Evolutionary conservation across 2,113 vertebrate genomes (phyloP).

Genomic region (Motacilla tschutschensis): DNA sequence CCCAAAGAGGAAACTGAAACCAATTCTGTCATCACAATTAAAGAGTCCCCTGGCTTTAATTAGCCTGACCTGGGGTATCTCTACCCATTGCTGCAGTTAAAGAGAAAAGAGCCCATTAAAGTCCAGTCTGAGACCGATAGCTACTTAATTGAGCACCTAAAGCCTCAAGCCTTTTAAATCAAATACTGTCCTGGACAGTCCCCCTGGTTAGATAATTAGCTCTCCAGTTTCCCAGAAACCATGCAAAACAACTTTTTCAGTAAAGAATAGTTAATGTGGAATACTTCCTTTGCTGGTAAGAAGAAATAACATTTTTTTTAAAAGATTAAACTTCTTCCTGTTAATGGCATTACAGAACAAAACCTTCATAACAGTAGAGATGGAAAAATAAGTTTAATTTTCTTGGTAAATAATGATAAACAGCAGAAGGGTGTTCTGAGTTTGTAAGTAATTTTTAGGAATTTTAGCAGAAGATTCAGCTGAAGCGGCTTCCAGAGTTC

Average conservation of each 20-base stretch:
- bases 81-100: conserved; percentile 86
- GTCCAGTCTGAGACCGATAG: conserved; percentile 93
- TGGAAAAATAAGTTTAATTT: conserved; percentile 12
- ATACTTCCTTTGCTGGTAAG: conserved; percentile 52
- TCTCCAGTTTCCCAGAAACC: conserved; percentile 70
- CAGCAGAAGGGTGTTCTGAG: neutral
- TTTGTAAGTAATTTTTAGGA: conserved; percentile 35
- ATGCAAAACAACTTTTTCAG: conserved; percentile 73
- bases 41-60: conserved; percentile 97
- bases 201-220: conserved; percentile 92
- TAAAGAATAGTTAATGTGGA: conserved; percentile 67
- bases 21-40: conserved; percentile 96
- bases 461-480: conserved; percentile 22
- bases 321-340: conserved; percentile 34
- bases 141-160: conserved; percentile 97
- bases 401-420: conserved; percentile 17
- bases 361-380: neutral
- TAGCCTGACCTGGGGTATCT: conserved; percentile 91
- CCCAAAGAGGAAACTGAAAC: conserved; percentile 86
- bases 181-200: conserved; percentile 89
- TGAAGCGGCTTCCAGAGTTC: conserved; percentile 41
- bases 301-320: conserved; percentile 50
- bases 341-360: conserved; percentile 17
- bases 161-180: conserved; percentile 94
- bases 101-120: conserved; percentile 93